Evolutionary conservation across 2,113 vertebrate species (phyloP), one percentile per base, ranked within the genome.

Genomic region (Chitala chitala): DNA sequence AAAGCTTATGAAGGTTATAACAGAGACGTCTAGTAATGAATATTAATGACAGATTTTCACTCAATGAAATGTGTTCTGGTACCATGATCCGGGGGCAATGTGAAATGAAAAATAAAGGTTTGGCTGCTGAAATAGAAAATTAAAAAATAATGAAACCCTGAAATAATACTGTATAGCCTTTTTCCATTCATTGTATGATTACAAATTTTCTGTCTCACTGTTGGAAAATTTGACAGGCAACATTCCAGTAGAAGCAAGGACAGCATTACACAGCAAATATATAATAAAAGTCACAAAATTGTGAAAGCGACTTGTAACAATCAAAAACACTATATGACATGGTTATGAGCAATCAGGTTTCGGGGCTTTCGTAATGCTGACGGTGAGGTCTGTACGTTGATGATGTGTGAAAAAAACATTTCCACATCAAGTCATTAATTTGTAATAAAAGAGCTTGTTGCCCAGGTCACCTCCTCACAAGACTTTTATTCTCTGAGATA

Each of bases 41-140:
- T 84, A 86, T 86, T 24, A 84, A 82, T 79, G 55, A 83, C 86
- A 87, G 84, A 83, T 73, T 79, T 84, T 86, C 84, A 72, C 86
- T 86, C 84, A 77, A 64, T 83, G 70, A 84, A 83, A 85, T 82
- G 15, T 42, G 20, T 48, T 36, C 79, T 63, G 40, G 48, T 53
- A 78, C 1, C 7, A 54, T 71, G 54, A 71, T 55, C 29, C 26
- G 46, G 42, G 29, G 61, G 15, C 78, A 82, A 80, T 66, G 84
- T 79, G 64, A 44, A 64, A 77, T 63, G 70, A 76, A 63, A n/a
- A 56, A 71, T 76, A 68, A 63, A 78, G 51, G 61, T 44, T 63
- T 50, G 10, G 29, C 31, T 38, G 29, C 42, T 36, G 68, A 54
- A 42, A 74, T 55, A 26, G 8, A 69, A 24, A 69, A 31, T 65